Base-by-base conservation (phyloP, 2,888 invertebrate species). In the Rhaphigaster nebulosa region DNA sequence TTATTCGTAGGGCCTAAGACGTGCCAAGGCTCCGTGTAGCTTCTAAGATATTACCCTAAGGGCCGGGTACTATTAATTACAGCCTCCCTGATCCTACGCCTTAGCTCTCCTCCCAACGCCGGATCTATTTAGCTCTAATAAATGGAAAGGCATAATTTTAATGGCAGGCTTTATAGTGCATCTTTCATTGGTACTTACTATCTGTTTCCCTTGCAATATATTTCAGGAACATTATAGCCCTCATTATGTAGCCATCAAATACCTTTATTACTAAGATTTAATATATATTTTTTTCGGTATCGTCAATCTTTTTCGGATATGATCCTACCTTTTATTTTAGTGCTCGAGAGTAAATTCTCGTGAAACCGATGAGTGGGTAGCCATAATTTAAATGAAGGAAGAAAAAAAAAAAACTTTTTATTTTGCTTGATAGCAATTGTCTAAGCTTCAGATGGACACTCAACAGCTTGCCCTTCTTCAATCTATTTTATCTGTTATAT, bases 1-100 rank as follows among this genome's bases (percentile, higher is more conserved):
- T 90, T 90, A 90, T 90, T 80, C 90, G 45, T 65, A 76, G 89
- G 89, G 65, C 65, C 65, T 89, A 76, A 89, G 89, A 89, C 76
- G 89, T 89, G 89, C 90, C 90, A 87, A 84, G 54, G 34, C 87
- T 29, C 56, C 90, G 29, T 90, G 84, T 90, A 65, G 41, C 84
- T 29, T 0, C 84, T 89, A 89, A 89, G 89, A 89, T 89, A 89
- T 89, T 89, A 52, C 90, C 90, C 87, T 54, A 23, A 29, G 54
- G n/a, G 34, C 80, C 34, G 50, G 60, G 84, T 54, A 80, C 90
- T 90, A 87, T 84, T 87, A 84, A 90, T 89, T 89, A 89, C 89
- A 52, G 60, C 15, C 38, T 60, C 87, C 84, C 52, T 52, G 38
- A 56, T 88, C 88, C 88, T 34, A 15, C 54, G 88, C 56, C 88